phyloP scores from a whole-genome alignment of 1,140 invertebrate species.

The Drosophila takahashii region DNA sequence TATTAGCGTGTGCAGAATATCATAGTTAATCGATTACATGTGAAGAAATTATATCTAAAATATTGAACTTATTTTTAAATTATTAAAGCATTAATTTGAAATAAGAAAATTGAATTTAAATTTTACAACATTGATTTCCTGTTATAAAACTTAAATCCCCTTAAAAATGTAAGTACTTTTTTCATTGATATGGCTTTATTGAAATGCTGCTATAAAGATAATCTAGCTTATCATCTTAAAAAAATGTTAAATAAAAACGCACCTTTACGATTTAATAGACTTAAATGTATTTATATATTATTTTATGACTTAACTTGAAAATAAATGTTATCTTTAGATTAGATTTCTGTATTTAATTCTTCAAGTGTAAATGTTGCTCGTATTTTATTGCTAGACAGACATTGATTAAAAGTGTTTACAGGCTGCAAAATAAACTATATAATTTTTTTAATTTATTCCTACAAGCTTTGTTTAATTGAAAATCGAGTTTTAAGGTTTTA shows the following conservation, averaged over 20 bases:
- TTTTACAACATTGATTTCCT: not conserved
- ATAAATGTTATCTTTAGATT: too few species aligned
- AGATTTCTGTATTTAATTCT: not conserved
- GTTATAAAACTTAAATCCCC: not conserved
- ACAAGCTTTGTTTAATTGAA: not conserved
- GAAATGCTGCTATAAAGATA: not conserved
- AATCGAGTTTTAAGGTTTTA: not conserved
- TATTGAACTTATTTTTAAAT: not conserved
- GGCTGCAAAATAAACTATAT: not conserved
- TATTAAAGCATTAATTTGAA: too few species aligned
- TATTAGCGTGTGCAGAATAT: constrained; percentile 65
- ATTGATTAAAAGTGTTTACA: constrained; percentile 9
- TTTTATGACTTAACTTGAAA: too few species aligned
- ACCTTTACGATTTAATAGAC: not conserved
- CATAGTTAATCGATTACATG: constrained; percentile 60
- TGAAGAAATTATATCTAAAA: not conserved
- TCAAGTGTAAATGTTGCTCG: not conserved
- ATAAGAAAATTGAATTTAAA: not conserved
- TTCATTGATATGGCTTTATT: not conserved
- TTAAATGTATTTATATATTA: not conserved
- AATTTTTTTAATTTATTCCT: not conserved
- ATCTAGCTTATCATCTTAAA: not conserved
- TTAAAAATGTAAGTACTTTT: not conserved
- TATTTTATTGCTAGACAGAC: not conserved
- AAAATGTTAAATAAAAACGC: not conserved